Evolutionary conservation across 2,888 invertebrate species (phyloP).

Genomic region (Drosophila nr. medialis): DNA sequence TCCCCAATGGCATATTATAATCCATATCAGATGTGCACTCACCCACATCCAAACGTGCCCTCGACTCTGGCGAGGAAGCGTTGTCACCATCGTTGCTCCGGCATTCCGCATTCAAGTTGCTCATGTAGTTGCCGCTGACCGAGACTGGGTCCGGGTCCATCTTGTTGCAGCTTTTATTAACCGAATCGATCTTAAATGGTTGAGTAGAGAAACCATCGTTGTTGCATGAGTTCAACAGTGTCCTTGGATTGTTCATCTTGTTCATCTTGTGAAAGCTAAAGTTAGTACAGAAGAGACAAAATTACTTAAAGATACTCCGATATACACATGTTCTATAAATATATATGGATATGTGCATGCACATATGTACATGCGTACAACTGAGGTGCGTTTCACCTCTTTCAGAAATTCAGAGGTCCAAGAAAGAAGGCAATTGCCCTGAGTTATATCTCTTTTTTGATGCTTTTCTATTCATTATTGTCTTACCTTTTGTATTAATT

Average conservation of each 20-base stretch:
- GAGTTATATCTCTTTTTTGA: neutral
- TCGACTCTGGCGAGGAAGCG: slow-evolving; percentile 22
- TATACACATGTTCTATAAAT: neutral
- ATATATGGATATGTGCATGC: neutral
- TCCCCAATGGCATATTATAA: neutral
- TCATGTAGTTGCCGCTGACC: slow-evolving; percentile 4
- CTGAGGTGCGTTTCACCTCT: neutral
- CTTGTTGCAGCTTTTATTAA: neutral
- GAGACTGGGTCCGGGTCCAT: neutral
- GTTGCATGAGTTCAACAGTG: slow-evolving; percentile 61
- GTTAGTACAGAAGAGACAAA: neutral
- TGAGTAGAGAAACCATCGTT: slow-evolving; percentile 52
- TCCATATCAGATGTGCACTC: slow-evolving; percentile 18
- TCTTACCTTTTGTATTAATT: slow-evolving; percentile 1
- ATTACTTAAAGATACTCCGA: neutral
- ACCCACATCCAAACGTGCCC: slow-evolving; percentile 32
- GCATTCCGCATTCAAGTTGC: slow-evolving; percentile 13
- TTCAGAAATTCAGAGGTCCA: too few relatives aligned
- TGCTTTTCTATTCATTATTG: neutral
- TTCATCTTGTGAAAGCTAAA: slow-evolving; percentile 54
- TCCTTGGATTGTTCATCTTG: slow-evolving; percentile 67
- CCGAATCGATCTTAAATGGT: slow-evolving; percentile 22
- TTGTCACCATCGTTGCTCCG: slow-evolving; percentile 23
- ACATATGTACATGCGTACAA: neutral
- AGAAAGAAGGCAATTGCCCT: neutral